Percentiles rank a stretch among this genome's conserved stretches.
phyloP scores from a whole-genome alignment of 2,797 vertebrate species.

The Typhlichthys subterraneus region DNA sequence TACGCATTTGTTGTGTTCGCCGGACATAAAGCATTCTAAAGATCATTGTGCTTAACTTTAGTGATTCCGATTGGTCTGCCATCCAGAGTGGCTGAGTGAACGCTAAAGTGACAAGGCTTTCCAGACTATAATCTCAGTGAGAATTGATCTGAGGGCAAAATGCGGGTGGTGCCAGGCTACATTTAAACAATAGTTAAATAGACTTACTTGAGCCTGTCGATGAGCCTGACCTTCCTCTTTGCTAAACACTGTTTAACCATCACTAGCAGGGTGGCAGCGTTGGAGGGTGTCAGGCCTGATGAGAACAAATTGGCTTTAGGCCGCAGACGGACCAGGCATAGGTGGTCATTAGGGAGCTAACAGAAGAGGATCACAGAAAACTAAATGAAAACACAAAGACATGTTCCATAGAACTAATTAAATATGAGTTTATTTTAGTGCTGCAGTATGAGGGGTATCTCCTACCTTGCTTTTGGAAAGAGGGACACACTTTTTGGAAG shows the following conservation, averaged over 20 bases:
- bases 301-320: conserved; percentile 86
- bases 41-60: no score
- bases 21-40: no score
- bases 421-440: background rate
- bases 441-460: background rate
- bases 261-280: conserved; percentile 81
- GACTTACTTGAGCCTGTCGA: conserved; percentile 86
- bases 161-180: background rate
- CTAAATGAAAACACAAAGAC: background rate
- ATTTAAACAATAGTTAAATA: no score
- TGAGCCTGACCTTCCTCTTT: conserved; percentile 79
- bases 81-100: no score
- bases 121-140: no score
- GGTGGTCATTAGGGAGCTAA: conserved; percentile 75
- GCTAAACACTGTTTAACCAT: conserved; percentile 92
- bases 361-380: background rate
- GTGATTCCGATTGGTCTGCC: no score
- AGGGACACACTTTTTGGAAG: conserved; percentile 45
- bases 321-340: conserved; percentile 88
- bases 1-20: no score
- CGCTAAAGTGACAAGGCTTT: no score
- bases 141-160: no score
- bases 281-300: conserved; percentile 77
- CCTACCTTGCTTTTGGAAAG: conserved; percentile 73
- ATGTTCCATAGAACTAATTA: background rate